A percentile compares a stretch with the other conserved stretches of the same genome.
Conservation (phyloP, 1,140 invertebrate genomes). For the Trichonephila inaurata region DNA sequence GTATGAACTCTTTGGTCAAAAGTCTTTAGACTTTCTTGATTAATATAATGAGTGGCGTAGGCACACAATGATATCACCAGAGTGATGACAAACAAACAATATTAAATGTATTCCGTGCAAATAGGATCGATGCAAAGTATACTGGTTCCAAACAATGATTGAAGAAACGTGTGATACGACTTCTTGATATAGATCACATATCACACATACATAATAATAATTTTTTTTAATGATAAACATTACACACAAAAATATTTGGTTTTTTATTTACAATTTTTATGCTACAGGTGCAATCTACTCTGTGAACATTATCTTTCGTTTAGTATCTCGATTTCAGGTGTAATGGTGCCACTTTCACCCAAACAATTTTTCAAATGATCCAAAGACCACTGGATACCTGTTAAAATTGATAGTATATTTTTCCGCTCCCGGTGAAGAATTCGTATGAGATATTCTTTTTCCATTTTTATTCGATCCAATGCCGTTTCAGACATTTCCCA, state of each 20-base stretch:
- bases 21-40: not conserved
- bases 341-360: not conserved
- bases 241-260: not conserved
- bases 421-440: not conserved
- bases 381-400: not conserved
- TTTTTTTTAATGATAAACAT: not conserved
- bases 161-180: not conserved
- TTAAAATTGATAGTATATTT: not conserved
- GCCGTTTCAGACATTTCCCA: not conserved
- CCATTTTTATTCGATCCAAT: not conserved
- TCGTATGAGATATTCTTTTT: not conserved
- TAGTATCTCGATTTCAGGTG: not conserved
- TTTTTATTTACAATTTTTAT: too few species aligned
- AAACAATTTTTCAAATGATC: not conserved
- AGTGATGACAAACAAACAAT: conserved; percentile 26
- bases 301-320: not conserved
- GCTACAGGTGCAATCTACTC: not conserved
- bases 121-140: not conserved
- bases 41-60: not conserved
- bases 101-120: conserved; percentile 36
- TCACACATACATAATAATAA: not conserved
- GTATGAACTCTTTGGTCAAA: conserved; percentile 10
- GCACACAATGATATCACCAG: conserved; percentile 7
- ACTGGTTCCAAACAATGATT: not conserved
- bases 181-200: not conserved